These are phyloP conservation scores for Agrochola lychnidis DNA, from an alignment of 2,888 invertebrate genomes.

Conservation along the genomic window DNA sequence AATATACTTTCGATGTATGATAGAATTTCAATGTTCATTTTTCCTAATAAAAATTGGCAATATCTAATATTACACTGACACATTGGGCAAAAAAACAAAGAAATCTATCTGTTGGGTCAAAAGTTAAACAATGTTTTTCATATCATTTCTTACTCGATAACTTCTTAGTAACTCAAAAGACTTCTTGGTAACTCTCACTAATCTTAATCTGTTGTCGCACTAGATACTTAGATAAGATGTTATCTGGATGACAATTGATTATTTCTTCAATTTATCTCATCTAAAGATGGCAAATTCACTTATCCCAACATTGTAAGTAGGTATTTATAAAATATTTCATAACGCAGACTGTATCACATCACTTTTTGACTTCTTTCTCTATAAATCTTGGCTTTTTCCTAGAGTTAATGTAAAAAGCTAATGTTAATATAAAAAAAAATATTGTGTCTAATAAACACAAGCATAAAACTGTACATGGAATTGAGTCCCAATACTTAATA, in stretches of 20 bases:
- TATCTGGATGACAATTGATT: slow-evolving; percentile 52
- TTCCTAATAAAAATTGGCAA: background rate
- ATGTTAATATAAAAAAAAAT: too few relatives aligned
- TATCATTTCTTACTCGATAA: slow-evolving; percentile 3
- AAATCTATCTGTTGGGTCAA: background rate
- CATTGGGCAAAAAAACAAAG: background rate
- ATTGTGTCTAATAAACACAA: background rate
- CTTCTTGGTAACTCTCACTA: slow-evolving; percentile 2
- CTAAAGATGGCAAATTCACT: background rate
- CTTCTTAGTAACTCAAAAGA: slow-evolving; percentile 14
- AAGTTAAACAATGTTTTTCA: slow-evolving; percentile 1
- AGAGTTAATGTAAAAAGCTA: background rate
- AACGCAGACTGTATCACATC: background rate
- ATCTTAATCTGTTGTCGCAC: slow-evolving; percentile 39
- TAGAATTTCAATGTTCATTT: background rate
- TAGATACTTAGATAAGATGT: slow-evolving; percentile 48
- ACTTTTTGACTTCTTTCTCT: background rate
- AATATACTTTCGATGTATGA: background rate
- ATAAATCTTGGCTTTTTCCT: background rate
- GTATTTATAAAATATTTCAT: background rate
- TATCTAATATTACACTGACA: background rate
- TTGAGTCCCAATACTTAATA: background rate
- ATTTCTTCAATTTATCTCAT: slow-evolving; percentile 55
- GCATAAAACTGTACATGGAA: background rate
- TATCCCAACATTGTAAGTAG: background rate